These are phyloP conservation scores for Callipepla squamata DNA, from an alignment of 2,113 vertebrate species.

Conservation along the genomic window DNA sequence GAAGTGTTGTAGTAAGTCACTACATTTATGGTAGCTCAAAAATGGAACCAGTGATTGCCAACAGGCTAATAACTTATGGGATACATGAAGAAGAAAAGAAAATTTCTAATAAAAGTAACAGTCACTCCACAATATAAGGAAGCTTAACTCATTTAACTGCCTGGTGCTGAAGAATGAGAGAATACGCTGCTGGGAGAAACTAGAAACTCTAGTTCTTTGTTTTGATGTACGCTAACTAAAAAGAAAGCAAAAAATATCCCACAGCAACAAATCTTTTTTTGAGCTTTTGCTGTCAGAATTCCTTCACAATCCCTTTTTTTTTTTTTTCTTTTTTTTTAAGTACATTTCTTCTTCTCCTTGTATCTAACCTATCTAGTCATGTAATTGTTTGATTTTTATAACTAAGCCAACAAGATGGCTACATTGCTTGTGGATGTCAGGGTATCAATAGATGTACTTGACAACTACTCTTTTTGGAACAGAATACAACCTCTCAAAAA, in stretches of 20 bases:
- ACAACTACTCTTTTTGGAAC: neutral
- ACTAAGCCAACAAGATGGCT: neutral
- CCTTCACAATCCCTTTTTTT: neutral
- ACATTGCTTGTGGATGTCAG: neutral
- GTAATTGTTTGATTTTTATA: neutral
- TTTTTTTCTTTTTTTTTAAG: no score
- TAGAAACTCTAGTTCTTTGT: neutral
- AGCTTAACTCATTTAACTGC: neutral
- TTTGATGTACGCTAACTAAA: neutral
- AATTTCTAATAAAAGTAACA: neutral
- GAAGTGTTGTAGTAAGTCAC: neutral
- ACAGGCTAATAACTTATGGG: neutral
- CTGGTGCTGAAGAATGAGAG: neutral
- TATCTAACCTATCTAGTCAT: neutral
- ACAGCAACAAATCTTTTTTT: neutral
- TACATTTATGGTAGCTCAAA: neutral
- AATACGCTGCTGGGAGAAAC: neutral
- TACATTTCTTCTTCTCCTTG: neutral
- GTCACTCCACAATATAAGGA: neutral
- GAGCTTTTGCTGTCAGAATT: neutral
- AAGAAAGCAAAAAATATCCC: neutral
- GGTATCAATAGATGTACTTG: neutral
- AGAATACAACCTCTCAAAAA: neutral
- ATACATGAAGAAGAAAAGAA: rapidly evolving
- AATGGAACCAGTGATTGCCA: neutral